Percentiles rank a stretch among this genome's conserved stretches.
Conservation (phyloP, 2,888 invertebrate species). For the Thymelicus lineola region DNA sequence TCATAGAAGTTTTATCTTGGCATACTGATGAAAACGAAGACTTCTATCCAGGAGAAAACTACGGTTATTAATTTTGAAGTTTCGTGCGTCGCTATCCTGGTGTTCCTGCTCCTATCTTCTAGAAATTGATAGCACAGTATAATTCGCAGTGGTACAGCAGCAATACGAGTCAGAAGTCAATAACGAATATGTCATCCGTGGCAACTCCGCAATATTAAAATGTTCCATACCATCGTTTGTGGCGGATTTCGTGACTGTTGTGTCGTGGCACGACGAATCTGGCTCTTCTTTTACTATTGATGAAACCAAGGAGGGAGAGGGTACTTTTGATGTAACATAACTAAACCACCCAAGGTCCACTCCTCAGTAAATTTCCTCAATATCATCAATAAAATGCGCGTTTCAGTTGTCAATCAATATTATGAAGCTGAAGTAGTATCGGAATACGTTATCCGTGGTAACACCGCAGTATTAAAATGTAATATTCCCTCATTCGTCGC, state of each 20-base stretch:
- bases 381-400: conserved; percentile 34
- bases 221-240: conserved; percentile 97
- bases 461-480: conserved; percentile 94
- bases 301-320: conserved; percentile 67
- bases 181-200: conserved; percentile 95
- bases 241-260: conserved; percentile 95
- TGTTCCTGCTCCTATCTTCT: conserved; percentile 29
- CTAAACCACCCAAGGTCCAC: conserved; percentile 34
- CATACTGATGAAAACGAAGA: conserved; percentile 91
- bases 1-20: conserved; percentile 93
- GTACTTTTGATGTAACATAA: conserved; percentile 52
- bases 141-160: conserved; percentile 92
- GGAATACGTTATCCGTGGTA: conserved; percentile 95
- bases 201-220: conserved; percentile 94
- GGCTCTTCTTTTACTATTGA: conserved; percentile 80
- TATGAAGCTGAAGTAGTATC: conserved; percentile 95
- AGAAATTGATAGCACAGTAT: conserved; percentile 8
- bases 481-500: conserved; percentile 96
- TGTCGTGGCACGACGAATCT: conserved; percentile 94
- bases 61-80: conserved; percentile 72
- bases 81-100: conserved; percentile 29
- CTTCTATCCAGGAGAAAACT: conserved; percentile 87
- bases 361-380: conserved; percentile 31
- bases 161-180: conserved; percentile 96
- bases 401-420: conserved; percentile 94